These are phyloP conservation scores for Drosophila koepferae DNA, from an alignment of 2,888 invertebrate species.

Conservation along the genomic window DNA sequence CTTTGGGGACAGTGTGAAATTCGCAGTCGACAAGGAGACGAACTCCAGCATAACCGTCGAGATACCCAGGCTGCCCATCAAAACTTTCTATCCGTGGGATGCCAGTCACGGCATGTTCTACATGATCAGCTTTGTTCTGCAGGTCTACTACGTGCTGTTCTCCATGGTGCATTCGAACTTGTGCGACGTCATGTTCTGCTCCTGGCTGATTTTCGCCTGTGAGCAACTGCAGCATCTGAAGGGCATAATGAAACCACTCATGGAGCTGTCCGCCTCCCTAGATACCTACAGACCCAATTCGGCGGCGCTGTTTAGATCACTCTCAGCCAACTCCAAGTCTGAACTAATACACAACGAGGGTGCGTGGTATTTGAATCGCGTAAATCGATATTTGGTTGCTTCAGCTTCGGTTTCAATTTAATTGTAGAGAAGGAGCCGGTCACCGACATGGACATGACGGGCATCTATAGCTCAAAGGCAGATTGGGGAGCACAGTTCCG, in stretches of 20 bases:
- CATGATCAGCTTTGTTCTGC: conserved; percentile 88
- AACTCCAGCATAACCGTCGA: conserved; percentile 89
- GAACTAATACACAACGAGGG: conserved; percentile 85
- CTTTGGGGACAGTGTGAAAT: conserved; percentile 91
- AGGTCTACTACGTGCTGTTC: conserved; percentile 90
- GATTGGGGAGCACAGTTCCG: conserved; percentile 92
- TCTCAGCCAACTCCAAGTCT: conserved; percentile 85
- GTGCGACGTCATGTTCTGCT: conserved; percentile 92
- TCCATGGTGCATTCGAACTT: conserved; percentile 88
- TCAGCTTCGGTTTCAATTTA: conserved; percentile 13
- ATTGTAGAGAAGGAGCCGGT: conserved; percentile 86
- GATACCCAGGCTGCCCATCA: conserved; percentile 90
- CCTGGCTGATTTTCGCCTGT: conserved; percentile 93
- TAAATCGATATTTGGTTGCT: conserved; percentile 19
- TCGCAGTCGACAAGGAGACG: conserved; percentile 89
- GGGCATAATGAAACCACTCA: conserved; percentile 93
- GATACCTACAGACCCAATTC: conserved; percentile 92
- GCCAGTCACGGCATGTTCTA: conserved; percentile 90
- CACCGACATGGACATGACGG: conserved; percentile 89
- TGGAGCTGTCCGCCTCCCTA: conserved; percentile 93
- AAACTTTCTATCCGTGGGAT: conserved; percentile 93
- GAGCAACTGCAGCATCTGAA: conserved; percentile 94
- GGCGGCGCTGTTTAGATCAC: conserved; percentile 89
- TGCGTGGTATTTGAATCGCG: conserved; percentile 42
- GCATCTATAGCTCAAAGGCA: conserved; percentile 91